Base-by-base conservation (phyloP, 2,113 vertebrate genomes). In the Caranx ignobilis region DNA sequence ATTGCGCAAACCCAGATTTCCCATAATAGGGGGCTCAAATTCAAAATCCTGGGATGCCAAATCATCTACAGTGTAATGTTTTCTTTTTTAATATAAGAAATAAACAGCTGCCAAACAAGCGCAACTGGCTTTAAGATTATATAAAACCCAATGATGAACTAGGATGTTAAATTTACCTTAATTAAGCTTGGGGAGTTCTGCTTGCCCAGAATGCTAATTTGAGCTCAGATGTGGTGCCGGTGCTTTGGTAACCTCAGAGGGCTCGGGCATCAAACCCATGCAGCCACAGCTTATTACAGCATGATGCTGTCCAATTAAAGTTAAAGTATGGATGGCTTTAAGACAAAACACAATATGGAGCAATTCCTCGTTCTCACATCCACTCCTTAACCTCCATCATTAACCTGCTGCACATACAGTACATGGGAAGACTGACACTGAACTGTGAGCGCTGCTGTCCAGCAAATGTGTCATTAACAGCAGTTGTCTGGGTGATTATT, bases 81-180 rank as follows among this genome's bases (percentile, higher is more conserved):
- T 93, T 87, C 85, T 91, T 94, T 94, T 94, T 94, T 94, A 94
- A 95, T 93, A 94, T 90, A 94, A 94, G 90, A 94, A 92, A 95
- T 91, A 94, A 95, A 95, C 88, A 94, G 92, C 92, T 92, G 92
- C 93, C 91, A 94, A 89, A 94, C 93, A 94, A 93, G 87, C 54
- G 79, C 82, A 90, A 92, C 88, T 92, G 89, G 87, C 92, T 93
- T 93, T 94, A 94, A 94, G 89, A 91, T 95, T 89, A 91, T 90
- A 94, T 91, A 91, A 94, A 94, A 92, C 52, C 82, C 85, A 83
- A 86, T 92, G 87, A 94, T 94, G 90, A 94, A 95, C 90, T 90
- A 63, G 70, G 89, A 92, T 89, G 86, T 90, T 80, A 91, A 94
- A 92, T 93, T 93, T 89, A 93, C 93, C 93, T 94, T 94, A 94